These are phyloP conservation scores for Butorides virescens DNA, from an alignment of 2,113 vertebrate genomes.

Conservation along the genomic window DNA sequence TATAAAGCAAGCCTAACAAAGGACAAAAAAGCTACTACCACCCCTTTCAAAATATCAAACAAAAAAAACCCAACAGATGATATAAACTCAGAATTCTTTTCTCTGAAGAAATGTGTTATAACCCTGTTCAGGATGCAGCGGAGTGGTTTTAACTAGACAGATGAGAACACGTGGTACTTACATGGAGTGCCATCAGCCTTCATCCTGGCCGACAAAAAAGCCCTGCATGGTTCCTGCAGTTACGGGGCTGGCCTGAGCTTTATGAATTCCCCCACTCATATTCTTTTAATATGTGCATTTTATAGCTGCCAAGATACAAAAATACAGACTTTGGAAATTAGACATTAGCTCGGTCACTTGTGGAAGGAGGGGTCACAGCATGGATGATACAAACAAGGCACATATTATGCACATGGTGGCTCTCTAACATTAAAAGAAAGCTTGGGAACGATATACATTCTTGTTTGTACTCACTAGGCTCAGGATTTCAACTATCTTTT, in stretches of 20 bases:
- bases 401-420: slow-evolving; percentile 31
- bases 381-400: not conserved
- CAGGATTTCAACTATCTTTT: slow-evolving; percentile 33
- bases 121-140: not conserved
- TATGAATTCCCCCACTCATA: not conserved
- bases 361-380: slow-evolving; percentile 1
- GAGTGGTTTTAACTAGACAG: not conserved
- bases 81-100: not conserved
- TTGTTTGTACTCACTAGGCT: not conserved
- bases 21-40: not conserved
- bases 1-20: not conserved
- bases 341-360: not conserved
- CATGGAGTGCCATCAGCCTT: not conserved
- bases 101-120: not conserved
- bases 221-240: not conserved
- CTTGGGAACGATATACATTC: not conserved
- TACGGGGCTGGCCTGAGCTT: not conserved
- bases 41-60: too few species aligned
- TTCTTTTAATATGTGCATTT: not conserved
- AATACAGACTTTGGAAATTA: not conserved
- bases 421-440: slow-evolving; percentile 59
- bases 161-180: not conserved
- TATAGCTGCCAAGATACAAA: not conserved
- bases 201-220: not conserved
- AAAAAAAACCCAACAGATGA: accelerated